These are phyloP conservation scores for Phoxinus phoxinus DNA, from an alignment of 2,113 vertebrate genomes.

Conservation along the genomic window DNA sequence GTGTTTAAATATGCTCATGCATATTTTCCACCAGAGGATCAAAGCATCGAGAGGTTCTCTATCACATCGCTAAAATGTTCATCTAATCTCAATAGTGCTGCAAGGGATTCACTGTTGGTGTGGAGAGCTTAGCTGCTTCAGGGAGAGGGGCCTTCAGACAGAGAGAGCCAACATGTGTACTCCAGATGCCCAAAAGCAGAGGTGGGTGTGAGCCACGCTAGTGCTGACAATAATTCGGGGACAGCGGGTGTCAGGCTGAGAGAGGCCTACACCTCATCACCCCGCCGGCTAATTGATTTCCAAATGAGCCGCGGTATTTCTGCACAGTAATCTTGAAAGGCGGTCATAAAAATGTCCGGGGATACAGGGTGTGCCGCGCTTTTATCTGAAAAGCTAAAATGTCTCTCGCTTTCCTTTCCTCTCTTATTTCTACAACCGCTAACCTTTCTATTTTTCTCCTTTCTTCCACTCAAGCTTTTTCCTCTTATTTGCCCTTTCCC, in stretches of 20 bases:
- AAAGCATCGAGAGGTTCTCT: slow-evolving; percentile 36
- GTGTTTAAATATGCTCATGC: slow-evolving; percentile 5
- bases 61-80: slow-evolving; percentile 50
- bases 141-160: slow-evolving; percentile 17
- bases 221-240: slow-evolving; percentile 86
- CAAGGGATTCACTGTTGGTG: slow-evolving; percentile 49
- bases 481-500: slow-evolving; percentile 1
- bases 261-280: slow-evolving; percentile 90
- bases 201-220: slow-evolving; percentile 72
- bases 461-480: slow-evolving; percentile 13
- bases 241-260: slow-evolving; percentile 89
- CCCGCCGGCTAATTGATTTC: slow-evolving; percentile 91
- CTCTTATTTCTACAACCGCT: slow-evolving; percentile 35
- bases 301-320: slow-evolving; percentile 91
- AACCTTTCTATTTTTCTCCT: slow-evolving; percentile 3
- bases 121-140: slow-evolving; percentile 40
- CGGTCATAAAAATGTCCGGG: slow-evolving; percentile 89
- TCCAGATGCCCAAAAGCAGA: slow-evolving; percentile 82
- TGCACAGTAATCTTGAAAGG: slow-evolving; percentile 92
- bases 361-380: slow-evolving; percentile 86
- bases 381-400: slow-evolving; percentile 83
- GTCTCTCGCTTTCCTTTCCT: slow-evolving; percentile 20
- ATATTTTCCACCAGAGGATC: slow-evolving; percentile 41
- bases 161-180: slow-evolving; percentile 82
- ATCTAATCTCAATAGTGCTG: slow-evolving; percentile 50